Evolutionary conservation across 2,797 vertebrate genomes (phyloP).

Genomic region (Iguana delicatissima): DNA sequence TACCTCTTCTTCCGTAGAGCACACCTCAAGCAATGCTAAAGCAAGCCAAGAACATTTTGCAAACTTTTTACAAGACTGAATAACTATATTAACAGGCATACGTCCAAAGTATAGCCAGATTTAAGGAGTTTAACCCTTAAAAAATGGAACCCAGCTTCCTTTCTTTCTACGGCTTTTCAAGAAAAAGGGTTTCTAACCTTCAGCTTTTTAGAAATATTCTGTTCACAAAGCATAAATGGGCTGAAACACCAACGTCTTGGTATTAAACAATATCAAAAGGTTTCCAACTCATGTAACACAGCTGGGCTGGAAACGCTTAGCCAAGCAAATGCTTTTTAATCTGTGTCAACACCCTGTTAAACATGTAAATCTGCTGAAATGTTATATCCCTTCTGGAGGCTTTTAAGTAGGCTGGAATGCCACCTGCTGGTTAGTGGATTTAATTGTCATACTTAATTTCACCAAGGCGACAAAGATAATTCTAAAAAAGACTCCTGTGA

Average conservation of each 20-base stretch:
- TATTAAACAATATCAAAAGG: slow-evolving; percentile 10
- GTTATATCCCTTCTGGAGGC: neutral
- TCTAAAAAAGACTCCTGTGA: neutral
- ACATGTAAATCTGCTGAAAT: accelerated
- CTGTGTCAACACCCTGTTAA: accelerated
- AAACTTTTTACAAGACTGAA: neutral
- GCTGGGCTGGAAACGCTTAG: slow-evolving; percentile 13
- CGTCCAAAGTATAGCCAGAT: accelerated
- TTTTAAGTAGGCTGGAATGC: slow-evolving; percentile 67
- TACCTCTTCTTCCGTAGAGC: neutral
- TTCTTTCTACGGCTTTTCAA: slow-evolving; percentile 3
- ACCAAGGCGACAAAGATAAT: neutral
- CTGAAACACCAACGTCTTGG: neutral
- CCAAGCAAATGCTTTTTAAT: slow-evolving; percentile 13
- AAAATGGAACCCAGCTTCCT: neutral
- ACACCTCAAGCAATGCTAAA: neutral
- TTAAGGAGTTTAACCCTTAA: neutral
- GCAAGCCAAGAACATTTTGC: neutral
- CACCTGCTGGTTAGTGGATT: slow-evolving; percentile 69
- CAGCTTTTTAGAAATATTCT: neutral
- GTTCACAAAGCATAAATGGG: slow-evolving; percentile 26
- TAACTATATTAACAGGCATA: neutral
- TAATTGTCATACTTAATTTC: slow-evolving; percentile 12
- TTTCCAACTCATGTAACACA: neutral
- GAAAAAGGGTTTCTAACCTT: neutral